Evolutionary conservation across 2,113 vertebrate species (phyloP).

Genomic region (Clinocottus analis): DNA sequence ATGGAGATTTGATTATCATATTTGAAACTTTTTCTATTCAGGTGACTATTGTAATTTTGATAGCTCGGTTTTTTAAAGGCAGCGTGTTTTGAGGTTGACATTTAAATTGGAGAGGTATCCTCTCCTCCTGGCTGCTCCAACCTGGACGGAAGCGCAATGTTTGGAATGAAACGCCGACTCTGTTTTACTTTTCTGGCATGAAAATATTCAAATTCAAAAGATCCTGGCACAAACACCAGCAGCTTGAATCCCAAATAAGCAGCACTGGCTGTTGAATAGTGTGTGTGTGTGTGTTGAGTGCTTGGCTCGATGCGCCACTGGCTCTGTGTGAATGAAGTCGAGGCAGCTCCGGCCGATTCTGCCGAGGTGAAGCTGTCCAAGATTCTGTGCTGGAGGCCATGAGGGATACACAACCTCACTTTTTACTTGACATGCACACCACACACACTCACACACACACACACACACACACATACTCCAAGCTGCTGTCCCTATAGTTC

Average conservation of each 20-base stretch:
- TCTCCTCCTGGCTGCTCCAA: background rate
- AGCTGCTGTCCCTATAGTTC: constrained; percentile 28
- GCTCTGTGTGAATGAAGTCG: constrained; percentile 67
- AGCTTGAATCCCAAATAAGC: constrained; percentile 47
- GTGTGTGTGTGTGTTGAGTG: constrained; percentile 51
- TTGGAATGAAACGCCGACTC: background rate
- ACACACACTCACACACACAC: constrained; percentile 6
- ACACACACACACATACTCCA: constrained; percentile 9
- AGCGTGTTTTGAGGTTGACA: background rate
- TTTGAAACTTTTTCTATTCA: background rate
- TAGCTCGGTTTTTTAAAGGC: background rate
- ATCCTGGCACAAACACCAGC: constrained; percentile 38
- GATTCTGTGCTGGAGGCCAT: constrained; percentile 43
- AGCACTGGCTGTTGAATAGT: constrained; percentile 36
- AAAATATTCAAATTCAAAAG: constrained; percentile 50
- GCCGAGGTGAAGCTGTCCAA: constrained; percentile 56
- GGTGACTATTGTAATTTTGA: background rate
- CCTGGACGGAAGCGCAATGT: background rate
- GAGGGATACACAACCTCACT: constrained; percentile 38
- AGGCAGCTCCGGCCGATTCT: constrained; percentile 48
- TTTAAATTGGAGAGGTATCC: background rate
- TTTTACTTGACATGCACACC: constrained; percentile 20
- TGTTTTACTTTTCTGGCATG: constrained; percentile 20
- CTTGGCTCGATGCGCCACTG: constrained; percentile 52
- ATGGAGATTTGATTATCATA: background rate